Percentiles rank a stretch among this genome's conserved stretches.
Conservation (phyloP, 1,140 invertebrate genomes). For the Bombus superbus region DNA sequence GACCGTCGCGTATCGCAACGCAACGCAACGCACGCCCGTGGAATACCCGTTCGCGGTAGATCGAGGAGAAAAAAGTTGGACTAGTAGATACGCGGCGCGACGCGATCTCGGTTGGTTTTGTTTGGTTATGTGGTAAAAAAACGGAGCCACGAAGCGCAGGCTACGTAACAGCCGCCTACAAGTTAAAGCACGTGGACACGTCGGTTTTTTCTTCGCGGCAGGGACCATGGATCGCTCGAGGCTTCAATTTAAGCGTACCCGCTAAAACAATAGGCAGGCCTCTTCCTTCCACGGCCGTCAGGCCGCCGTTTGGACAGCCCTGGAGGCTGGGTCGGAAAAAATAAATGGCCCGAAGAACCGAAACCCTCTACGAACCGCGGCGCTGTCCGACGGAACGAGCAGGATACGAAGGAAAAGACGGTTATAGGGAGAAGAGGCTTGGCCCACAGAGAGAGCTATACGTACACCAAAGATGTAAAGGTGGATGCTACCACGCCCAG, state of each 20-base stretch:
- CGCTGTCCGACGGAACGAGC: slow-evolving; percentile 55
- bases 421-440: slow-evolving; percentile 45
- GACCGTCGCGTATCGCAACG: too few species aligned
- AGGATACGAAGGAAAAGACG: slow-evolving; percentile 66
- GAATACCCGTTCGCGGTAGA: too few species aligned
- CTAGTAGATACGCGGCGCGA: neutral
- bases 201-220: slow-evolving; percentile 50
- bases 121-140: slow-evolving; percentile 20
- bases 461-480: slow-evolving; percentile 64
- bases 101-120: neutral
- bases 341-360: slow-evolving; percentile 74
- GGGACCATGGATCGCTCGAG: slow-evolving; percentile 59
- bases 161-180: slow-evolving; percentile 63
- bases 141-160: slow-evolving; percentile 26
- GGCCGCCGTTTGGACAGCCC: slow-evolving; percentile 73
- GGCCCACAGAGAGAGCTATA: slow-evolving; percentile 37
- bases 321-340: slow-evolving; percentile 71
- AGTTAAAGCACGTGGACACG: slow-evolving; percentile 67
- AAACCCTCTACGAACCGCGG: slow-evolving; percentile 57
- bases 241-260: slow-evolving; percentile 72
- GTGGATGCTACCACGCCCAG: slow-evolving; percentile 77
- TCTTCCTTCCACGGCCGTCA: slow-evolving; percentile 64
- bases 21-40: too few species aligned
- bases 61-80: neutral
- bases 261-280: slow-evolving; percentile 73